Evolutionary conservation across 2,797 vertebrate genomes (phyloP).

Genomic region (Protosalanx chinensis): DNA sequence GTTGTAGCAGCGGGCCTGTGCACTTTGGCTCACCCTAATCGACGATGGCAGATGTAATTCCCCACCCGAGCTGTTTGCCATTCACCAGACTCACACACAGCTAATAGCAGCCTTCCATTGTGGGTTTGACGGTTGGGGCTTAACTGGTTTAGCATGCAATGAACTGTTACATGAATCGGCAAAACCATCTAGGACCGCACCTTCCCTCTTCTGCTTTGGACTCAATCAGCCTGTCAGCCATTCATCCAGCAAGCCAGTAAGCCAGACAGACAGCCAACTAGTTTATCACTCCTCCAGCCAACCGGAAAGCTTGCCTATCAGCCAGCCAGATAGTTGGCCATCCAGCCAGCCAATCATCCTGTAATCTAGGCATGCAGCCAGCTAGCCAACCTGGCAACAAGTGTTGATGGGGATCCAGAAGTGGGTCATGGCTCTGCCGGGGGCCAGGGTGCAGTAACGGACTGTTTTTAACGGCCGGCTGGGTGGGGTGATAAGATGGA

Average conservation of each 20-base stretch:
- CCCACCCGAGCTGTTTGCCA: conserved; percentile 16
- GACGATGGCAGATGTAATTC: conserved; percentile 19
- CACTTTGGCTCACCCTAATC: conserved; percentile 14
- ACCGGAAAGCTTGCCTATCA: neutral
- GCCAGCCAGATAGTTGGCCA: neutral
- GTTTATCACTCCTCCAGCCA: neutral
- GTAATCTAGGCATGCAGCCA: no score
- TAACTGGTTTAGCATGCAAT: conserved; percentile 15
- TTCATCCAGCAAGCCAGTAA: neutral
- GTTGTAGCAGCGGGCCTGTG: conserved; percentile 6
- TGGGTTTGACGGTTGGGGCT: conserved; percentile 29
- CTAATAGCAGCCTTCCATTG: conserved; percentile 41
- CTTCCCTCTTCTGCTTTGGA: conserved; percentile 17
- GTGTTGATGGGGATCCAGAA: conserved; percentile 46
- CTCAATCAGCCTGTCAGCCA: conserved; percentile 18
- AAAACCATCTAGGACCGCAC: conserved; percentile 37
- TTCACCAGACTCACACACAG: conserved; percentile 15
- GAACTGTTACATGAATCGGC: conserved; percentile 36
- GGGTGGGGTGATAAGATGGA: conserved; percentile 18
- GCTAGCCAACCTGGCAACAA: conserved; percentile 2
- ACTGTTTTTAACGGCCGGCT: conserved; percentile 6
- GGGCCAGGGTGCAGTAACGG: conserved; percentile 28
- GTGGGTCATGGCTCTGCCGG: conserved; percentile 49
- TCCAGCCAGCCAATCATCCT: no score
- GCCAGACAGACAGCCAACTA: no score